Evolutionary conservation across 2,888 invertebrate species (phyloP).

Genomic region (Cheiracanthium punctorium): DNA sequence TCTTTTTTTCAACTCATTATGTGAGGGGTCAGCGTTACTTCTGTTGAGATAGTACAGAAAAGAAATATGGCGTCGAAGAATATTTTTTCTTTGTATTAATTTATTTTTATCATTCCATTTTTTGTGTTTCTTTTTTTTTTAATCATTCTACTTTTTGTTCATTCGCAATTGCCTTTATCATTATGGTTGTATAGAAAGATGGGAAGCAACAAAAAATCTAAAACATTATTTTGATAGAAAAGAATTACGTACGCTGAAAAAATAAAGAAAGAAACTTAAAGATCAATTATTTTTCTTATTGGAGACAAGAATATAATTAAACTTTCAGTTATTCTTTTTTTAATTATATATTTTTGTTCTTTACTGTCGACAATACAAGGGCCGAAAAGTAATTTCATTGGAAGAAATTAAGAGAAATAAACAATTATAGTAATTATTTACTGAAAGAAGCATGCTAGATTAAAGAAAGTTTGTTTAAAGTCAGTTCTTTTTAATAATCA

Average conservation of each 20-base stretch:
- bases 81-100: slow-evolving; percentile 43
- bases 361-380: slow-evolving; percentile 3
- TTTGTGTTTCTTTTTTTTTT: neutral
- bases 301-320: slow-evolving; percentile 68
- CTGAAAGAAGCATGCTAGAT: neutral
- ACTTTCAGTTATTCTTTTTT: slow-evolving; percentile 53
- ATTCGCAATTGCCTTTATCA: slow-evolving; percentile 67
- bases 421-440: slow-evolving; percentile 32
- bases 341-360: slow-evolving; percentile 38
- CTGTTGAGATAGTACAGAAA: neutral
- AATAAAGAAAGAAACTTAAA: slow-evolving; percentile 56
- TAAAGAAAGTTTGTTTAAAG: neutral
- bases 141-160: neutral
- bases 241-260: neutral
- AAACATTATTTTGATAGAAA: slow-evolving; percentile 11
- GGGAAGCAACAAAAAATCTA: slow-evolving; percentile 8
- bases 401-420: slow-evolving; percentile 46
- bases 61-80: neutral
- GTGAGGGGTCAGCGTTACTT: slow-evolving; percentile 18
- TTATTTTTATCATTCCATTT: slow-evolving; percentile 65
- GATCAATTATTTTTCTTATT: slow-evolving; percentile 61
- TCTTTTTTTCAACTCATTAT: slow-evolving; percentile 52
- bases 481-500: slow-evolving; percentile 1
- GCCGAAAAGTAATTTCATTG: slow-evolving; percentile 13
- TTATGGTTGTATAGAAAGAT: slow-evolving; percentile 46